phyloP scores from a whole-genome alignment of 2,113 vertebrate species.

The Muntiacus muntjak region DNA sequence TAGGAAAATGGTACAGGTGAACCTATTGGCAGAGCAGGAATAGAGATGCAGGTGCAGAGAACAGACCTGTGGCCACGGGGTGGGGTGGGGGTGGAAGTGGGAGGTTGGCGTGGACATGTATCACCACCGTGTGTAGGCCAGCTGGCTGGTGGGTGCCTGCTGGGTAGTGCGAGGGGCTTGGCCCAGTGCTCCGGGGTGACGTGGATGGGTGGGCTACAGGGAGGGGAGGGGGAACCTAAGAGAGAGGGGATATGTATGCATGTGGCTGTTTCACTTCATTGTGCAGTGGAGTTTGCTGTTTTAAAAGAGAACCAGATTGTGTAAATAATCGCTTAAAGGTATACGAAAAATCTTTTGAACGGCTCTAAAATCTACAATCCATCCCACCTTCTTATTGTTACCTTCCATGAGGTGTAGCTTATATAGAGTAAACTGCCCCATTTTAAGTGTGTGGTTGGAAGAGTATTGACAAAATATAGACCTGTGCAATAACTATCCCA shows the following conservation, averaged over 20 bases:
- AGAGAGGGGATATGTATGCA: not conserved
- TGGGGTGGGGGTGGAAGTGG: not conserved
- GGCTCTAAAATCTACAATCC: not conserved
- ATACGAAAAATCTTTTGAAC: not conserved
- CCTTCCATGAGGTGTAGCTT: not conserved
- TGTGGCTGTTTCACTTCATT: not conserved
- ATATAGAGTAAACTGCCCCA: accelerated
- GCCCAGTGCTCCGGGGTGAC: not conserved
- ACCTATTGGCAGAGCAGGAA: not conserved
- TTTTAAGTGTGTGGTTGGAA: not conserved
- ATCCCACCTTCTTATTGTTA: not conserved
- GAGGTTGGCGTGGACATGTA: not conserved
- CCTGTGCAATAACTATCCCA: not conserved
- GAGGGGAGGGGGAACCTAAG: not conserved
- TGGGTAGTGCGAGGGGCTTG: not conserved
- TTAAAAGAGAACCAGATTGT: not conserved
- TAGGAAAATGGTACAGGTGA: not conserved
- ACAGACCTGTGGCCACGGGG: not conserved
- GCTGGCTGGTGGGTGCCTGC: not conserved
- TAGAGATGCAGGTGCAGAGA: not conserved
- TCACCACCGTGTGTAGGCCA: not conserved
- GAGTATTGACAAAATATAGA: not conserved
- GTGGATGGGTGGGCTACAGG: not conserved
- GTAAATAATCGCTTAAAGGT: not conserved
- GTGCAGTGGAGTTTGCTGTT: not conserved